phyloP scores from a whole-genome alignment of 2,888 invertebrate species.

The Troglohyphantes excavatus region DNA sequence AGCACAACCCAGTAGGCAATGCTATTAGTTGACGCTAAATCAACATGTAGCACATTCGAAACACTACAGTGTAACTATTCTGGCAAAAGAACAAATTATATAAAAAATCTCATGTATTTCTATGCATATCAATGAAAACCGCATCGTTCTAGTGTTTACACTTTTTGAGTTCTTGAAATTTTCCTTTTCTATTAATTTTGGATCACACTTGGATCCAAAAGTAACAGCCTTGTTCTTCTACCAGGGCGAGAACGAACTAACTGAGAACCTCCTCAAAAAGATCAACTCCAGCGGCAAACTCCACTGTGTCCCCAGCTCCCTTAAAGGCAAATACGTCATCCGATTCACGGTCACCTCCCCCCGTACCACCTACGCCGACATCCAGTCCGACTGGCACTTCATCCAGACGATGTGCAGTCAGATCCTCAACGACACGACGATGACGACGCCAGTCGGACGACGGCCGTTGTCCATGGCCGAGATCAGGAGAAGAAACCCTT shows the following conservation, averaged over 20 bases:
- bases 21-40: too few species aligned
- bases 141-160: too few species aligned
- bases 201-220: too few species aligned
- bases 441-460: constrained; percentile 83
- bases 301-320: constrained; percentile 96
- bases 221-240: not conserved
- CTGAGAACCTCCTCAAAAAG: constrained; percentile 91
- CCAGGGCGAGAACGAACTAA: constrained; percentile 90
- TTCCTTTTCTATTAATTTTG: too few species aligned
- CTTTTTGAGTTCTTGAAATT: not conserved
- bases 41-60: too few species aligned
- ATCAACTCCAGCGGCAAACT: constrained; percentile 93
- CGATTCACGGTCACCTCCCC: constrained; percentile 96
- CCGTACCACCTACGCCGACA: constrained; percentile 86
- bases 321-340: constrained; percentile 91
- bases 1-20: too few species aligned
- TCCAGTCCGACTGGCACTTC: constrained; percentile 89
- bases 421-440: constrained; percentile 85
- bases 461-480: constrained; percentile 85
- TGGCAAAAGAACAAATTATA: too few species aligned
- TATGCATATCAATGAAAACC: too few species aligned
- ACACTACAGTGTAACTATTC: too few species aligned
- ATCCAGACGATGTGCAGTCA: constrained; percentile 83
- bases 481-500: constrained; percentile 91
- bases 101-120: too few species aligned